Percentiles rank a stretch among this genome's conserved stretches.
phyloP scores from a whole-genome alignment of 1,140 invertebrate genomes.

The Triops longicaudatus region DNA sequence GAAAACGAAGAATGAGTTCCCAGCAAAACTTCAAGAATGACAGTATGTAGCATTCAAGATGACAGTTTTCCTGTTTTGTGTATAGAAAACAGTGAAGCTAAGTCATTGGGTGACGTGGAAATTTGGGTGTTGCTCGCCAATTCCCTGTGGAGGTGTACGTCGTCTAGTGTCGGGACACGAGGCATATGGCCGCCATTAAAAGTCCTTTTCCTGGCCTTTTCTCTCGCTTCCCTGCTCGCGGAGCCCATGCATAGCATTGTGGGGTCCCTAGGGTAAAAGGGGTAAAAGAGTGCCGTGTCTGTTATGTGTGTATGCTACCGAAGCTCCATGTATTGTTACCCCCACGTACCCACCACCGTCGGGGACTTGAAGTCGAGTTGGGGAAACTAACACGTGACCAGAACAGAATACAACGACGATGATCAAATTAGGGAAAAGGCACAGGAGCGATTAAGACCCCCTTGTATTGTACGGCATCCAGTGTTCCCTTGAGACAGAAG shows the following conservation, averaged over 20 bases:
- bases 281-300: conserved; percentile 1
- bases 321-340: not conserved
- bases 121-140: conserved; percentile 9
- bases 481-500: not conserved
- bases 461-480: not conserved
- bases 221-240: not conserved
- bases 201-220: conserved; percentile 4
- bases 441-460: conserved; percentile 9
- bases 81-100: not conserved
- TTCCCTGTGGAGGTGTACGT: conserved; percentile 1
- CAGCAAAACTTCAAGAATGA: not conserved
- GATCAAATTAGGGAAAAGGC: conserved; percentile 8
- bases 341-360: not conserved
- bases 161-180: not conserved
- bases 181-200: conserved; percentile 14
- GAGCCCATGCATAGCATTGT: not conserved
- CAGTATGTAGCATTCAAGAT: not conserved
- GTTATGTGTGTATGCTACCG: not conserved
- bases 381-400: not conserved
- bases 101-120: not conserved
- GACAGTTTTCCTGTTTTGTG: not conserved
- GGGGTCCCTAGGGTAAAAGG: conserved; percentile 4
- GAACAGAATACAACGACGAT: conserved; percentile 6
- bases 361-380: not conserved
- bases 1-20: not conserved